A percentile compares a stretch with the other conserved stretches of the same genome.
Evolutionary conservation across 2,113 vertebrate species (phyloP).

Genomic region (Tyto alba): DNA sequence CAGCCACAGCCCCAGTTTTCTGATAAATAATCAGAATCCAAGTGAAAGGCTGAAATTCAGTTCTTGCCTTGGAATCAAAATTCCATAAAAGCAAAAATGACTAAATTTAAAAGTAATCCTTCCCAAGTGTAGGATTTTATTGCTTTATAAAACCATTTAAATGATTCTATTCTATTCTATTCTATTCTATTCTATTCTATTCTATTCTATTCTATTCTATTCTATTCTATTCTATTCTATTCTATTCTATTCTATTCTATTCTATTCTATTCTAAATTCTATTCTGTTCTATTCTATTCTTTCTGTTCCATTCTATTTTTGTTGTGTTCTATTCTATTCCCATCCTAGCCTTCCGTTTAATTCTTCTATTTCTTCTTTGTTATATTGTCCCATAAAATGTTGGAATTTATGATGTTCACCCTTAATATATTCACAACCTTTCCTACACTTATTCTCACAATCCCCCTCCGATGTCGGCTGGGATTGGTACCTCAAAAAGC

Average conservation of each 20-base stretch:
- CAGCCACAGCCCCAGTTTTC: background rate
- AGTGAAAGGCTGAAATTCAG: accelerated
- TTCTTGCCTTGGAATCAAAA: background rate
- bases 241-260: background rate
- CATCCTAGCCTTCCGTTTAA: background rate
- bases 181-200: background rate
- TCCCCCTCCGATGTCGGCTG: background rate
- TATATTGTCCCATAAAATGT: background rate
- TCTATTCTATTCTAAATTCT: background rate
- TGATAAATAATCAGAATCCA: background rate
- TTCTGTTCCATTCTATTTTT: background rate
- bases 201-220: too few relatives aligned
- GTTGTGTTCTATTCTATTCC: background rate
- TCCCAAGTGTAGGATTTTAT: background rate
- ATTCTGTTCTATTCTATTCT: too few relatives aligned
- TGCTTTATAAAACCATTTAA: background rate
- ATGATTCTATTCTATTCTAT: background rate
- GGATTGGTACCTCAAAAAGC: background rate
- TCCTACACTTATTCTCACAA: background rate
- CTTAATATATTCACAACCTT: background rate
- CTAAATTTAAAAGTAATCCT: background rate
- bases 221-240: background rate
- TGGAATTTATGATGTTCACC: background rate
- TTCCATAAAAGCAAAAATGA: background rate
- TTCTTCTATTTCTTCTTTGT: background rate